Evolutionary conservation across 1,140 invertebrate species (phyloP).

Genomic region (Drosophila dunni): DNA sequence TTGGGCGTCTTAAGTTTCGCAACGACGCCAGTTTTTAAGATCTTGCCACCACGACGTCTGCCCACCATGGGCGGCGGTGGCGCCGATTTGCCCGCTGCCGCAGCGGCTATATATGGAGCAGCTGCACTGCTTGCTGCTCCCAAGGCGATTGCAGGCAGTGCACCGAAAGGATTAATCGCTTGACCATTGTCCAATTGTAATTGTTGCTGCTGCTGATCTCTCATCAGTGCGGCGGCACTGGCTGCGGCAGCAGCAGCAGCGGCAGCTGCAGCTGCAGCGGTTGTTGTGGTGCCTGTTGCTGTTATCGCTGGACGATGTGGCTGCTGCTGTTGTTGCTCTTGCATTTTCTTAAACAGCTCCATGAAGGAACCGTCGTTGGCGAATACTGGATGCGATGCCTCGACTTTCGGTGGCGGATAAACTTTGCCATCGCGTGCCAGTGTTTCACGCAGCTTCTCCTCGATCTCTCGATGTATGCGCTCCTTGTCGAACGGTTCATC

Average conservation of each 20-base stretch:
- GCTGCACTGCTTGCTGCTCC: conserved; percentile 61
- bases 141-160: conserved; percentile 79
- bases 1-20: conserved; percentile 91
- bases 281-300: conserved; percentile 59
- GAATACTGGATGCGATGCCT: conserved; percentile 86
- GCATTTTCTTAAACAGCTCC: conserved; percentile 95
- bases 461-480: conserved; percentile 82
- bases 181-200: conserved; percentile 1
- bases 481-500: conserved; percentile 82
- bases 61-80: conserved; percentile 87
- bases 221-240: background rate
- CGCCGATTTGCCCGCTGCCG: conserved; percentile 77
- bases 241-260: conserved; percentile 33
- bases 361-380: conserved; percentile 95
- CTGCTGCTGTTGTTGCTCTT: conserved; percentile 86
- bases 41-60: conserved; percentile 93
- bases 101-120: conserved; percentile 82
- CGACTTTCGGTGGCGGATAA: conserved; percentile 81
- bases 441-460: conserved; percentile 74
- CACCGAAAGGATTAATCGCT: conserved; percentile 32
- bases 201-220: conserved; percentile 39
- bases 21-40: conserved; percentile 95
- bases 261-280: conserved; percentile 73
- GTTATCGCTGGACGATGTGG: conserved; percentile 14
- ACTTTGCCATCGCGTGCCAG: conserved; percentile 82